Evolutionary conservation across 2,797 vertebrate genomes (phyloP), one percentile per base, ranked within the genome.

Genomic region (Neoniphon sammara): DNA sequence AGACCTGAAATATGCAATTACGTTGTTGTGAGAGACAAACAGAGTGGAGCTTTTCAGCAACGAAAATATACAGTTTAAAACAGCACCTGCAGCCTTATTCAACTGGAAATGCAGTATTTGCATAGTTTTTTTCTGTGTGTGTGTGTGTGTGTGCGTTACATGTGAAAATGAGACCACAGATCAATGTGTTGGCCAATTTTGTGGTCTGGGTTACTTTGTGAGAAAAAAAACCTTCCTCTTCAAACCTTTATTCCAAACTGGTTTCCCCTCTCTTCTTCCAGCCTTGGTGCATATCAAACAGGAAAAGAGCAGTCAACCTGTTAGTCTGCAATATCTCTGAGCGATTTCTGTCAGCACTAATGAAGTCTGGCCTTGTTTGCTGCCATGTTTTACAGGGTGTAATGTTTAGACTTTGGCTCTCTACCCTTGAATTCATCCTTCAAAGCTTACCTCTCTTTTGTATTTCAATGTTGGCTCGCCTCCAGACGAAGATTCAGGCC

Each of bases 11-110:
- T 86, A 34, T 87, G 80, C 84, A 89, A 91, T 91, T 89, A 85
- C 64, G 69, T 87, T 85, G 89, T 88, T 84, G 31, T 54, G 81
- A 89, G 87, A 89, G 67, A 78, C 73, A 88, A 85, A 88, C 77
- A 79, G 42, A 87, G 63, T 80, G 58, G 77, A 81, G 47, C 46
- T 39, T 65, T 74, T 66, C 55, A 69, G 64, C 67, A 59, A 71
- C 63, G 73, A 56, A 77, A n/a, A 79, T 66, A 70, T 78, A 68
- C 57, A 31, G 66, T 81, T 84, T 80, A 70, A 75, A 89, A 84
- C 75, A 81, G 84, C 79, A 87, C 76, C 87, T 85, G 78, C 76
- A 77, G 74, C 78, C 70, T 74, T 69, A 89, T 83, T 82, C 54
- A 59, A 61, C 73, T 56, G 15, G 70, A 71, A 68, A 59, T 63